Conservation (phyloP, 2,113 vertebrate genomes). For the Brachypodius melanocephalos region DNA sequence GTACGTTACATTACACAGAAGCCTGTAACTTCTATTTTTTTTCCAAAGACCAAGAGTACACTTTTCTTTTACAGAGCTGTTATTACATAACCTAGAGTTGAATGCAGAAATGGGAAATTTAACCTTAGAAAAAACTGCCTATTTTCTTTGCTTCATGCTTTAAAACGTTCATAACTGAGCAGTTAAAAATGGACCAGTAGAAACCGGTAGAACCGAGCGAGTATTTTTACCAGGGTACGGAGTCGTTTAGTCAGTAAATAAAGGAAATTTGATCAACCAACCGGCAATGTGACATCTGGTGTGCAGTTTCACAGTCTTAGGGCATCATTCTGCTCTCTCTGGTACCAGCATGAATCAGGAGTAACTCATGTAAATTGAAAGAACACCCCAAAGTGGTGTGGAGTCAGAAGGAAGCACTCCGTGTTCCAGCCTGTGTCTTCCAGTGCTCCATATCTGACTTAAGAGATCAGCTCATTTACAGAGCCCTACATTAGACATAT, state of each 20-base stretch:
- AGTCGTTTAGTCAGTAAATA: neutral
- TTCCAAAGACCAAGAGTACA: neutral
- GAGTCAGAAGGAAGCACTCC: neutral
- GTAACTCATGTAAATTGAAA: neutral
- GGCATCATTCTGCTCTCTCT: neutral
- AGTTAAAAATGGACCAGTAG: conserved; percentile 20
- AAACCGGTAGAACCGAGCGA: neutral
- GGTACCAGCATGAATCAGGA: neutral
- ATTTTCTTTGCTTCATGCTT: conserved; percentile 40
- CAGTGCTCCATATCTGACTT: neutral
- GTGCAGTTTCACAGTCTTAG: neutral
- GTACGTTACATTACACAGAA: neutral
- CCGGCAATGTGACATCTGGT: neutral
- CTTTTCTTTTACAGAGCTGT: conserved; percentile 20
- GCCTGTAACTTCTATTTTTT: neutral
- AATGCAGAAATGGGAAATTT: conserved; percentile 21
- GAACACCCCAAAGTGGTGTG: neutral
- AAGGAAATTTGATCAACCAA: neutral
- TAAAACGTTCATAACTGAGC: neutral
- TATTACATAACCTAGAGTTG: conserved; percentile 22
- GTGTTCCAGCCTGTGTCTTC: neutral
- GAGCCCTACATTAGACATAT: conserved; percentile 29
- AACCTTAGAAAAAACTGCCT: conserved; percentile 37
- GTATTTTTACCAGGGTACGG: neutral
- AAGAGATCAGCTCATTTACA: conserved; percentile 17